These are phyloP conservation scores for Onychorhynchus coronatus DNA, from an alignment of 2,113 vertebrate genomes.

Conservation along the genomic window DNA sequence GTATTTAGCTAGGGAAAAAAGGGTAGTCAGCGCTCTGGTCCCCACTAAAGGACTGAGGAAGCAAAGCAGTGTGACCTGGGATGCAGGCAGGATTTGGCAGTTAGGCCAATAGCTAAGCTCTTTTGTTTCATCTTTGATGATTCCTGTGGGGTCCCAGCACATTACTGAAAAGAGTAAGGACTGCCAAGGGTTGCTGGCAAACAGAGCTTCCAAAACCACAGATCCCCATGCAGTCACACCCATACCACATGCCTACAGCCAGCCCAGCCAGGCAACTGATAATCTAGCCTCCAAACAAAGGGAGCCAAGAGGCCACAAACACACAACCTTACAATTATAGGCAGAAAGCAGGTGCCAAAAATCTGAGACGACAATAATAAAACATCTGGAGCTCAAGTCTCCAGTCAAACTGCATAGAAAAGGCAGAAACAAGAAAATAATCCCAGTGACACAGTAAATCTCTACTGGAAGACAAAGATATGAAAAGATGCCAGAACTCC, in stretches of 20 bases:
- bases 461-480: conserved; percentile 14
- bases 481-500: neutral
- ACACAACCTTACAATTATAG: neutral
- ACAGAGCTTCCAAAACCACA: neutral
- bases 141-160: neutral
- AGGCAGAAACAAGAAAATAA: neutral
- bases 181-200: neutral
- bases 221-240: neutral
- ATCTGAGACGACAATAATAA: conserved; percentile 5
- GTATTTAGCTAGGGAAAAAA: neutral
- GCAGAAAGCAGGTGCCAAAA: neutral
- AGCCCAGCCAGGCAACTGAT: neutral
- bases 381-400: conserved; percentile 2
- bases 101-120: neutral
- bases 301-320: neutral
- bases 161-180: neutral
- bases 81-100: neutral
- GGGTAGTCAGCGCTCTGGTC: neutral
- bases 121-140: neutral
- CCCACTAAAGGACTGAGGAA: neutral
- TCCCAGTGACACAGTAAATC: neutral
- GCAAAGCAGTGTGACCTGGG: neutral
- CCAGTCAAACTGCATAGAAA: neutral
- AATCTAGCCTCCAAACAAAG: conserved; percentile 2
- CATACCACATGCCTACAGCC: neutral